Evolutionary conservation across 2,113 vertebrate genomes (phyloP).

Genomic region (Naja naja): DNA sequence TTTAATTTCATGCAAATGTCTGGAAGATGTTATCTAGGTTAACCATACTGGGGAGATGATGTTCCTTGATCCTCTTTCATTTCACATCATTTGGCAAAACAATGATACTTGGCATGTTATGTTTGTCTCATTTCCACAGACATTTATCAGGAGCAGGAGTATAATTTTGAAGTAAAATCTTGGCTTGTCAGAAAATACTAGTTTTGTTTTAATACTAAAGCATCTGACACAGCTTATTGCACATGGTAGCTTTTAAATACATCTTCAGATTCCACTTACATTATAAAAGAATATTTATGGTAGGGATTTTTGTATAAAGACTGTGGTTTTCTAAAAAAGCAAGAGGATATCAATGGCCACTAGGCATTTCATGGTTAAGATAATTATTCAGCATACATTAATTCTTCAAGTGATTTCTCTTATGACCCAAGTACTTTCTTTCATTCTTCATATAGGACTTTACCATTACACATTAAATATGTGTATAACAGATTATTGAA

Average conservation of each 20-base stretch:
- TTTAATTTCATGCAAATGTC: constrained; percentile 53
- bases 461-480: background rate
- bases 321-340: background rate
- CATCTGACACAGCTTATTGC: accelerated
- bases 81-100: constrained; percentile 37
- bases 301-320: background rate
- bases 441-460: background rate
- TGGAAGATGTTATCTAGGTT: constrained; percentile 57
- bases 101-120: background rate
- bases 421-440: background rate
- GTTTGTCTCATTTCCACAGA: constrained; percentile 34
- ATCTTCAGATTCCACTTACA: background rate
- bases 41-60: constrained; percentile 34
- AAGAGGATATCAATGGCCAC: background rate
- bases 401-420: background rate
- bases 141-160: constrained; percentile 34
- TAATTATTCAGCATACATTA: background rate
- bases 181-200: constrained; percentile 22
- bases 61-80: constrained; percentile 39
- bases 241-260: background rate
- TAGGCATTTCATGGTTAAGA: background rate
- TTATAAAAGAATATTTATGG: background rate
- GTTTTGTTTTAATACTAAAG: background rate
- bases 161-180: constrained; percentile 38
- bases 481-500: background rate